phyloP scores from a whole-genome alignment of 37 sponge, comb jelly and placozoan species.

The Oscarella lobularis region DNA sequence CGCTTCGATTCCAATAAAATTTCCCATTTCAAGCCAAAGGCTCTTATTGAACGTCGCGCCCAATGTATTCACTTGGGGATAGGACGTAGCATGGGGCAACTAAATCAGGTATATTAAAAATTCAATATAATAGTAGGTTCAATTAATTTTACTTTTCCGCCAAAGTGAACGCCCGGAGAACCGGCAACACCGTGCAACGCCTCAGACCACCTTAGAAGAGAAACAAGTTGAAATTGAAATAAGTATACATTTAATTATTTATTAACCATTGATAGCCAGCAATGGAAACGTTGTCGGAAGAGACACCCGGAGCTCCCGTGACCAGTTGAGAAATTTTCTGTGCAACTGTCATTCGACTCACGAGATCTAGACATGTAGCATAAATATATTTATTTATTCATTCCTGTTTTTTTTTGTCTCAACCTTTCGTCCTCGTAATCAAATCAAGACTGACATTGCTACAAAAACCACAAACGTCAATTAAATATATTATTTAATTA shows the following conservation, averaged over 20 bases:
- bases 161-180: slow-evolving; percentile 62
- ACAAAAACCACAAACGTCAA: no score
- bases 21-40: slow-evolving; percentile 29
- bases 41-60: slow-evolving; percentile 38
- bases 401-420: no score
- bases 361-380: no score
- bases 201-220: slow-evolving; percentile 51
- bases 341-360: slow-evolving; percentile 16
- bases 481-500: no score
- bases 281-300: slow-evolving; percentile 17
- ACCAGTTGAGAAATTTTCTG: slow-evolving; percentile 61
- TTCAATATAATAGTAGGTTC: neutral
- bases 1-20: slow-evolving; percentile 47
- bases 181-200: slow-evolving; percentile 64
- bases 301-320: slow-evolving; percentile 21
- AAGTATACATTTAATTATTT: neutral
- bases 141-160: slow-evolving; percentile 25
- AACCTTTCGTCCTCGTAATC: slow-evolving; percentile 21
- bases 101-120: neutral
- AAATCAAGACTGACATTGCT: slow-evolving; percentile 16
- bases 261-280: slow-evolving; percentile 59
- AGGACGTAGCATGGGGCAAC: slow-evolving; percentile 24
- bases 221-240: neutral
- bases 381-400: no score
- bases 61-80: slow-evolving; percentile 33